Base-by-base conservation (phyloP, 1,140 invertebrate species). In the Macrocentrus cingulum region DNA sequence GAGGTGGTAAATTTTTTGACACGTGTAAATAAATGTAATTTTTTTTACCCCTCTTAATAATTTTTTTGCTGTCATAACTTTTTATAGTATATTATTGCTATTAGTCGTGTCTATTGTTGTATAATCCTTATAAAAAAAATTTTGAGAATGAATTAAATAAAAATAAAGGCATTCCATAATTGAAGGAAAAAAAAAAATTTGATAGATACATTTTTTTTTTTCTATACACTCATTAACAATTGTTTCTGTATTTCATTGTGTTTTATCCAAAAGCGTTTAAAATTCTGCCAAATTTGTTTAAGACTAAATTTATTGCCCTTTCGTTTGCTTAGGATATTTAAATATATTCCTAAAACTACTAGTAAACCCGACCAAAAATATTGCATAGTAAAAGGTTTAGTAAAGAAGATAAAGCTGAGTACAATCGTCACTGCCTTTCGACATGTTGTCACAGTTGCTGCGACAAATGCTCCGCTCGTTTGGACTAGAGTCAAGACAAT, bases 351-450 rank as follows among this genome's bases (percentile, higher is more conserved):
- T 7, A 92, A 61, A 1, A 95, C 79, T 1, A 98, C 91, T 6
- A 97, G 80, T 41, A 90, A 69, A 9, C 92, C 94, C 0, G 93
- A 92, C 91, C 92, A 97, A 2, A 95, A 68, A 77, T 97, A 95
- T 75, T 94, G 91, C 57, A 91, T 84, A 8, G 92, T 94, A 70
- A 98, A 98, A 4, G 95, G 95, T 75, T 98, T 98, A 71, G 88
- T 87, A 71, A 98, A 98, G 63, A 97, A 87, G 34, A 97, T 59
- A 79, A 98, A 98, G 1, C 95, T 97, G 56, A 97, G 82, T 32
- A 94, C 80, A 46, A 98, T 97, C 0, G 95, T 94, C 0, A 97
- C 81, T 18, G 93, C 94, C 81, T 98, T 97, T 42, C 95, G 80
- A 67, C 87, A 89, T 1, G 90, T 91, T 8, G 90, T 91, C 22